phyloP scores from a whole-genome alignment of 2,113 vertebrate genomes.

The Rattus rattus region DNA sequence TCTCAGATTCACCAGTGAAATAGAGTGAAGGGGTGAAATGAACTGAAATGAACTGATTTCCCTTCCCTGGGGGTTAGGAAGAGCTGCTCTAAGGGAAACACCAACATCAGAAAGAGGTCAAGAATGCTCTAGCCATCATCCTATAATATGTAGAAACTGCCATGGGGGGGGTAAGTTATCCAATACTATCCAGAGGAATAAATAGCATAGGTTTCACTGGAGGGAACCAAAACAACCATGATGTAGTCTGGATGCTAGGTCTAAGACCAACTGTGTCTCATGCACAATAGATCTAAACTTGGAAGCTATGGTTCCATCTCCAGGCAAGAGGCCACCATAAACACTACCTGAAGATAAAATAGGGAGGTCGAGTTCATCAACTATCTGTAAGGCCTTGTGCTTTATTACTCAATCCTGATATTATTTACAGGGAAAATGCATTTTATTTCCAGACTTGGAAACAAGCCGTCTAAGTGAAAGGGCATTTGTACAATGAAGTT shows the following conservation, averaged over 20 bases:
- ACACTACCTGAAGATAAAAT: background rate
- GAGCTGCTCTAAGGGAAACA: background rate
- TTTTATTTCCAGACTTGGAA: constrained; percentile 31
- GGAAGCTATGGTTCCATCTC: background rate
- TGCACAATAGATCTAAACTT: background rate
- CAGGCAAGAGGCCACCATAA: background rate
- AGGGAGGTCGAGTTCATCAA: background rate
- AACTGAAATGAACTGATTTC: background rate
- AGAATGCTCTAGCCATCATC: background rate
- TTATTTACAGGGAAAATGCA: constrained; percentile 32
- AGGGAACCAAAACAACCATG: background rate
- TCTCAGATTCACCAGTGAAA: background rate
- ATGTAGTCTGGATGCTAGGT: too few species aligned
- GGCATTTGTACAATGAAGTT: background rate
- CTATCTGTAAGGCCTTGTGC: background rate
- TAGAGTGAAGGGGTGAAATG: background rate
- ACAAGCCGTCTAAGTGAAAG: background rate
- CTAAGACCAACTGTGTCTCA: background rate
- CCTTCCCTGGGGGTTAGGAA: background rate
- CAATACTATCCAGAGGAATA: background rate
- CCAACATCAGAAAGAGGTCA: background rate
- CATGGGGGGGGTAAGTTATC: background rate
- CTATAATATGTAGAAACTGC: background rate
- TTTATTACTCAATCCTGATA: constrained; percentile 15
- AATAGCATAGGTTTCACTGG: background rate